Conservation (phyloP, 2,113 vertebrate genomes). For the Oryzias melastigma region DNA sequence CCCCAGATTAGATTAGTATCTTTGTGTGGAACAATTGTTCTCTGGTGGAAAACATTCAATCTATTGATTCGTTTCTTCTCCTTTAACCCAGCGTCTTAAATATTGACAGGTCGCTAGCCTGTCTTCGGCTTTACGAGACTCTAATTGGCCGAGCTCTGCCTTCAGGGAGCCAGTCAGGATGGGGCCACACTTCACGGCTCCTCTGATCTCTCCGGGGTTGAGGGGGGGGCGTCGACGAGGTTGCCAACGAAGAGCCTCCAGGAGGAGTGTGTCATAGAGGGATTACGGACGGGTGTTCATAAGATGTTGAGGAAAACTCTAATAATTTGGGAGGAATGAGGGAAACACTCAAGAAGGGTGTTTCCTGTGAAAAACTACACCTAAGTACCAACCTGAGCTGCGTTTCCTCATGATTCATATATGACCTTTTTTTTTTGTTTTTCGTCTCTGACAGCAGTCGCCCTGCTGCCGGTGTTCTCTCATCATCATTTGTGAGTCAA, state of each 20-base stretch:
- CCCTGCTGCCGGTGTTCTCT: slow-evolving; percentile 16
- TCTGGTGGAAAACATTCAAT: background rate
- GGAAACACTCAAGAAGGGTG: background rate
- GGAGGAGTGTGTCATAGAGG: slow-evolving; percentile 24
- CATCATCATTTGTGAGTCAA: slow-evolving; percentile 41
- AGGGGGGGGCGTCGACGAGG: slow-evolving; percentile 34
- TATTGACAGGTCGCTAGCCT: background rate
- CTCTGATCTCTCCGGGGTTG: slow-evolving; percentile 67
- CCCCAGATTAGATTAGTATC: slow-evolving; percentile 18
- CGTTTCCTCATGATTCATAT: slow-evolving; percentile 35
- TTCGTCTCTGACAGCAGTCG: slow-evolving; percentile 18
- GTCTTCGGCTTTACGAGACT: slow-evolving; percentile 39
- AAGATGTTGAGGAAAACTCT: slow-evolving; percentile 26
- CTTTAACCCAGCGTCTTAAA: background rate
- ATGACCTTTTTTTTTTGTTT: slow-evolving; percentile 34
- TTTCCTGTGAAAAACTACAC: slow-evolving; percentile 33
- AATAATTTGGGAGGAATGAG: too few species aligned
- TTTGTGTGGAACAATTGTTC: background rate
- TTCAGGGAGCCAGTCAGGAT: slow-evolving; percentile 31
- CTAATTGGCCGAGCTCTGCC: slow-evolving; percentile 47
- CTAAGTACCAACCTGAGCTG: slow-evolving; percentile 22
- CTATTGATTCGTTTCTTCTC: background rate
- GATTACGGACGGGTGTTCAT: slow-evolving; percentile 34
- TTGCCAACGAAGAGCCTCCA: slow-evolving; percentile 13
- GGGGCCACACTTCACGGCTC: slow-evolving; percentile 41